These are phyloP conservation scores for Macrophya annulata DNA, from an alignment of 2,888 invertebrate genomes.

Conservation along the genomic window DNA sequence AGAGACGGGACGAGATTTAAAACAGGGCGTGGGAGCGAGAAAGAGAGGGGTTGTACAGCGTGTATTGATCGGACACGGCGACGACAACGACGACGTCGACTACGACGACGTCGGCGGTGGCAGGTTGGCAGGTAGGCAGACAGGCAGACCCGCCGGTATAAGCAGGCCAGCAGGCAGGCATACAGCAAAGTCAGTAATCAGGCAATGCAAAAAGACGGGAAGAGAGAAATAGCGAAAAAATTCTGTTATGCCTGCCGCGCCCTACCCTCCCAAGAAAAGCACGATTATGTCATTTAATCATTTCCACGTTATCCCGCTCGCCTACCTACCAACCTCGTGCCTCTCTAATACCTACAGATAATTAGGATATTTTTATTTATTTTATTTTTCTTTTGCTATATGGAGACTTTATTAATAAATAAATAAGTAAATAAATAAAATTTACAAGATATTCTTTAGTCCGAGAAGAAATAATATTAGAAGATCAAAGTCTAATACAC, in stretches of 20 bases:
- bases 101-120: constrained; percentile 22
- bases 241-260: neutral
- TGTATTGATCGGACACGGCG: constrained; percentile 78
- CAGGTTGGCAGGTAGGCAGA: constrained; percentile 8
- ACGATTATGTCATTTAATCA: constrained; percentile 11
- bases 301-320: neutral
- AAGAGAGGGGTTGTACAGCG: constrained; percentile 70
- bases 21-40: constrained; percentile 63
- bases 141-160: neutral
- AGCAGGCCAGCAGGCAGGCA: neutral
- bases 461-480: neutral
- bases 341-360: neutral
- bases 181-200: too few relatives aligned
- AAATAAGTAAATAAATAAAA: neutral
- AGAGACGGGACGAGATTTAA: constrained; percentile 58
- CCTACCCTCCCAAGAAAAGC: neutral
- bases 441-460: neutral
- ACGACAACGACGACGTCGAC: constrained; percentile 65
- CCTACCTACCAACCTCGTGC: neutral
- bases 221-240: neutral
- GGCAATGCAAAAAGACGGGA: too few relatives aligned
- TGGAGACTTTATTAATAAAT: neutral
- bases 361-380: neutral
- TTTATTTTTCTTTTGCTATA: neutral
- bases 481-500: neutral